These are phyloP conservation scores for Harpagifer antarcticus DNA, from an alignment of 2,797 vertebrate genomes.

Conservation along the genomic window DNA sequence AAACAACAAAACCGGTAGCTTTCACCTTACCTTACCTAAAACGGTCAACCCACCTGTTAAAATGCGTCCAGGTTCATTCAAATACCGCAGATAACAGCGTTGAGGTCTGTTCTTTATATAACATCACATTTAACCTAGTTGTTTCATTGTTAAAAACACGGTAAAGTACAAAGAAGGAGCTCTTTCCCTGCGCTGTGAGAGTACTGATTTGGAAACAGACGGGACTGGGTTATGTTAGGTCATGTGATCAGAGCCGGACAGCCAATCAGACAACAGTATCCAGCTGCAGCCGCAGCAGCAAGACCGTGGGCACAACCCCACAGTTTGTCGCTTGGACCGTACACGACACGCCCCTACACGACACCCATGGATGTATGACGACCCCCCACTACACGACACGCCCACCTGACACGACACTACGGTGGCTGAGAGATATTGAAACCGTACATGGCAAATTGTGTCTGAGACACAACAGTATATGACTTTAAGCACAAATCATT, in stretches of 20 bases:
- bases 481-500: too few species aligned
- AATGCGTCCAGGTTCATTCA: neutral
- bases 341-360: too few species aligned
- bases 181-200: accelerated
- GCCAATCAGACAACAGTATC: conserved; percentile 37
- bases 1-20: conserved; percentile 36
- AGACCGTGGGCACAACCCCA: too few species aligned
- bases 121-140: accelerated
- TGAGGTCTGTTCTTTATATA: accelerated
- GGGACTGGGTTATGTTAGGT: conserved; percentile 47
- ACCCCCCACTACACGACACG: too few species aligned
- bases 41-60: conserved; percentile 25
- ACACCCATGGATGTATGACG: too few species aligned
- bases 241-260: conserved; percentile 45
- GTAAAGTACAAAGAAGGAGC: neutral
- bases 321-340: too few species aligned
- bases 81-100: neutral
- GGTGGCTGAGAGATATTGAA: too few species aligned
- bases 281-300: too few species aligned
- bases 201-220: neutral
- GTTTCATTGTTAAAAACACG: accelerated
- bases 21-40: accelerated
- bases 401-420: too few species aligned
- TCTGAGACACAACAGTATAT: too few species aligned
- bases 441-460: too few species aligned